phyloP scores from a whole-genome alignment of 1,140 invertebrate genomes.

The Zaprionus tsacasi region DNA sequence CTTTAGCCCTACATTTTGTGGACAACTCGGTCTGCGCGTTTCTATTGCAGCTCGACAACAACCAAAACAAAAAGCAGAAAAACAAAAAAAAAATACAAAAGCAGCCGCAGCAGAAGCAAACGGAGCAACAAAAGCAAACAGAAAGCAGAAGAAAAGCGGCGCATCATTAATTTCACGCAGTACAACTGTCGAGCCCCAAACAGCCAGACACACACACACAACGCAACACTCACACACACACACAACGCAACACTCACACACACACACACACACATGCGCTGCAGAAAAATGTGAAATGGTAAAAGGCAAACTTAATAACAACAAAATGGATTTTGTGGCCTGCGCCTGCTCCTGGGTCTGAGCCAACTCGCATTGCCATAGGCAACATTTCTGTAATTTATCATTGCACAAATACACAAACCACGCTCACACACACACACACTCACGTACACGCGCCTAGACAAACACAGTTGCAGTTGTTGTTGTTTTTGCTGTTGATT shows the following conservation, averaged over 20 bases:
- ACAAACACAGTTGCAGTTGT: slow-evolving; percentile 31
- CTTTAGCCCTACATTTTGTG: slow-evolving; percentile 79
- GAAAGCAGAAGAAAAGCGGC: slow-evolving; percentile 62
- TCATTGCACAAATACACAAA: slow-evolving; percentile 73
- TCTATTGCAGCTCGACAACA: slow-evolving; percentile 48
- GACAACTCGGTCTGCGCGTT: slow-evolving; percentile 58
- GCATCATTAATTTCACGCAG: slow-evolving; percentile 81
- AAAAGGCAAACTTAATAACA: slow-evolving; percentile 81
- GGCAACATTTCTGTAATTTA: slow-evolving; percentile 81
- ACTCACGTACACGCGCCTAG: slow-evolving; percentile 13
- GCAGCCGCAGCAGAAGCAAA: slow-evolving; percentile 13
- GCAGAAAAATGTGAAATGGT: slow-evolving; percentile 67
- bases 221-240: slow-evolving; percentile 32
- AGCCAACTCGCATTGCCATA: slow-evolving; percentile 64
- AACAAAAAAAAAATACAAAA: slow-evolving; percentile 39
- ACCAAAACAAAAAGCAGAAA: background rate
- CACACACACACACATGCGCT: slow-evolving; percentile 50
- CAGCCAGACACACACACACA: slow-evolving; percentile 14
- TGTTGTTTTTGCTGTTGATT: slow-evolving; percentile 28
- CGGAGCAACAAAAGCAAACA: slow-evolving; percentile 49
- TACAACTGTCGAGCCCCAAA: slow-evolving; percentile 74
- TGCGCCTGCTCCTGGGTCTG: slow-evolving; percentile 33
- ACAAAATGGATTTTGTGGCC: slow-evolving; percentile 79
- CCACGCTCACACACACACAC: slow-evolving; percentile 1
- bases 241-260: slow-evolving; percentile 30